These are phyloP conservation scores for Eremophila alpestris DNA, from an alignment of 2,797 vertebrate species.

Conservation along the genomic window DNA sequence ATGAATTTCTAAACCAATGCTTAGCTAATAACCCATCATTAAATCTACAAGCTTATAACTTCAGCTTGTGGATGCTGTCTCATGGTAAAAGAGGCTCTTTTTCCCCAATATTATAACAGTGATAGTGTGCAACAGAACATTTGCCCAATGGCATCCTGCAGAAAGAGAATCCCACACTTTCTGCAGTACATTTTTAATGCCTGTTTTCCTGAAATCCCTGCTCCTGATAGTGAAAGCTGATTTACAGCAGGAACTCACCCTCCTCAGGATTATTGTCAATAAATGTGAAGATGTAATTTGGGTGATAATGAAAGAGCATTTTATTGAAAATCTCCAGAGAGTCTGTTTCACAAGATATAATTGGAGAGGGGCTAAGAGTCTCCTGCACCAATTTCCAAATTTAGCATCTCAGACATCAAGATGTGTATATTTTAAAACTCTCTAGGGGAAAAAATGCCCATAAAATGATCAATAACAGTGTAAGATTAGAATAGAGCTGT, in stretches of 20 bases:
- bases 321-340: slow-evolving; percentile 57
- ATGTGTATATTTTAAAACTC: slow-evolving; percentile 13
- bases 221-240: neutral
- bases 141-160: neutral
- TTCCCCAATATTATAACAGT: neutral
- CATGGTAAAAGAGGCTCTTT: neutral
- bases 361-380: slow-evolving; percentile 33
- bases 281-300: slow-evolving; percentile 40
- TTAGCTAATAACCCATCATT: neutral
- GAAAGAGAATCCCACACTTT: neutral
- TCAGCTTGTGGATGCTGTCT: neutral
- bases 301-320: slow-evolving; percentile 68
- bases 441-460: neutral
- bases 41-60: neutral
- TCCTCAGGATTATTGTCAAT: slow-evolving; percentile 34
- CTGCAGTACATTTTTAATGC: neutral
- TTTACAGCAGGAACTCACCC: neutral
- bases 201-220: neutral
- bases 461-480: slow-evolving; percentile 48
- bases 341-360: slow-evolving; percentile 37
- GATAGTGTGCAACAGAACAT: neutral
- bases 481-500: neutral
- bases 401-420: slow-evolving; percentile 35
- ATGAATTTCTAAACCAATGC: neutral
- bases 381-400: slow-evolving; percentile 52